Conservation (phyloP, 2,888 invertebrate genomes). For the Mesorhabditis sp. region DNA sequence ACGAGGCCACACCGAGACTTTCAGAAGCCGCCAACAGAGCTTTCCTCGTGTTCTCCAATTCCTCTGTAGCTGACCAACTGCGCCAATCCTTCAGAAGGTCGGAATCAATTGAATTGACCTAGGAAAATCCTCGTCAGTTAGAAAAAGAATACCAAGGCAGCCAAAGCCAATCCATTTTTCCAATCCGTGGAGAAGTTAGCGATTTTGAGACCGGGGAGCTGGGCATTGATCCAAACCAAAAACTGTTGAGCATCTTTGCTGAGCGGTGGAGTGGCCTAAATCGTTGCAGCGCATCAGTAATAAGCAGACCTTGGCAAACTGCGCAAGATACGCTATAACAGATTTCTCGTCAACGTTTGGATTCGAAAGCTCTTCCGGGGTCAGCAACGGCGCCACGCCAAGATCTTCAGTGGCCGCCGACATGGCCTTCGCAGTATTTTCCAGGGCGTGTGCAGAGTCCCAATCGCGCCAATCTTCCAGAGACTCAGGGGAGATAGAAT, state of each 20-base stretch:
- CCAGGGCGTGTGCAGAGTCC: conserved; percentile 76
- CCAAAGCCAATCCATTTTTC: too few relatives aligned
- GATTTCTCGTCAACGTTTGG: conserved; percentile 86
- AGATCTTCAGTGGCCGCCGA: conserved; percentile 83
- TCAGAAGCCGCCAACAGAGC: conserved; percentile 86
- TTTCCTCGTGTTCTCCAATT: conserved; percentile 80
- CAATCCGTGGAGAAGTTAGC: too few relatives aligned
- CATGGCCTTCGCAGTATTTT: conserved; percentile 88
- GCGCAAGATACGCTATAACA: conserved; percentile 89
- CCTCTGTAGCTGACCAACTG: conserved; percentile 78
- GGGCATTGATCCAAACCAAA: too few relatives aligned
- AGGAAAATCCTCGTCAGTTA: neutral
- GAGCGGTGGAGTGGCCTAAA: too few relatives aligned
- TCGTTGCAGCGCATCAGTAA: too few relatives aligned
- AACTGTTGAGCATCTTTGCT: too few relatives aligned
- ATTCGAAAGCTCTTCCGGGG: conserved; percentile 83
- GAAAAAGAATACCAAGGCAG: too few relatives aligned
- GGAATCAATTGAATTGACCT: conserved; percentile 72
- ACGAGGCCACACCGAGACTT: conserved; percentile 80
- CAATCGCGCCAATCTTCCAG: conserved; percentile 85
- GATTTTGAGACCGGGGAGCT: too few relatives aligned
- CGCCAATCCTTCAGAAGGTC: conserved; percentile 85
- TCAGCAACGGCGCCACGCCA: conserved; percentile 78
- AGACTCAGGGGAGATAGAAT: conserved; percentile 78
- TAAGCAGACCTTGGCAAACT: conserved; percentile 68